Evolutionary conservation across 1,140 invertebrate species (phyloP).

Genomic region (Anagrus nilaparvatae): DNA sequence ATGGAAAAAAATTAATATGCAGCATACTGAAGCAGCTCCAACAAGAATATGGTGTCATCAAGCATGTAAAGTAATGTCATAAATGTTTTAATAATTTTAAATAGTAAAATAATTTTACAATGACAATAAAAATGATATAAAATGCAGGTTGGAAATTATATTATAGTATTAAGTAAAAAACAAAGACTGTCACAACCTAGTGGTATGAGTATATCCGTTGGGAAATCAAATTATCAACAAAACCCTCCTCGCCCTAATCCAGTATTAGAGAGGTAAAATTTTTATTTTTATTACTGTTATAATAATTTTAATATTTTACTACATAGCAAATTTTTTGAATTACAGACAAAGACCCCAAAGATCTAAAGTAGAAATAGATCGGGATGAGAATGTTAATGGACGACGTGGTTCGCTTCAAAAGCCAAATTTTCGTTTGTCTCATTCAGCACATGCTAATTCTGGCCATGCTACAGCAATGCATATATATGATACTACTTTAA

Average conservation of each 20-base stretch:
- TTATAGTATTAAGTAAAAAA: conserved; percentile 39
- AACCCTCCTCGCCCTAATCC: conserved; percentile 21
- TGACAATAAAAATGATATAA: conserved; percentile 11
- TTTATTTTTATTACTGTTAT: neutral
- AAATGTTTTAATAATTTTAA: neutral
- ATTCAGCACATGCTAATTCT: conserved; percentile 14
- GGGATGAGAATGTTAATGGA: conserved; percentile 65
- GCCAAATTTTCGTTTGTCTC: conserved; percentile 15
- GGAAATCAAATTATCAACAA: conserved; percentile 24
- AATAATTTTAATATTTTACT: neutral
- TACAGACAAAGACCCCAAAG: conserved; percentile 21
- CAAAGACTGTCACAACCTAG: conserved; percentile 26
- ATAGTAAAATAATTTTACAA: neutral
- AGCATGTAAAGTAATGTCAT: conserved; percentile 64
- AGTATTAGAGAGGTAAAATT: conserved; percentile 23
- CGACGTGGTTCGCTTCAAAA: conserved; percentile 49
- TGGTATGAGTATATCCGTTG: conserved; percentile 34
- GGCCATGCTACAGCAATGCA: conserved; percentile 25
- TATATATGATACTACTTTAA: conserved; percentile 43
- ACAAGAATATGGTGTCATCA: conserved; percentile 88
- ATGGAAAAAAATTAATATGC: conserved; percentile 70
- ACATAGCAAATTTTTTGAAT: neutral
- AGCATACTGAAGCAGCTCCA: conserved; percentile 66
- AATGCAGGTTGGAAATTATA: conserved; percentile 36
- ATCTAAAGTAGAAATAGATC: conserved; percentile 36